Percentiles rank a stretch among this genome's conserved stretches.
Conservation (phyloP, 2,888 invertebrate species). For the Alviniconcha strummeri region DNA sequence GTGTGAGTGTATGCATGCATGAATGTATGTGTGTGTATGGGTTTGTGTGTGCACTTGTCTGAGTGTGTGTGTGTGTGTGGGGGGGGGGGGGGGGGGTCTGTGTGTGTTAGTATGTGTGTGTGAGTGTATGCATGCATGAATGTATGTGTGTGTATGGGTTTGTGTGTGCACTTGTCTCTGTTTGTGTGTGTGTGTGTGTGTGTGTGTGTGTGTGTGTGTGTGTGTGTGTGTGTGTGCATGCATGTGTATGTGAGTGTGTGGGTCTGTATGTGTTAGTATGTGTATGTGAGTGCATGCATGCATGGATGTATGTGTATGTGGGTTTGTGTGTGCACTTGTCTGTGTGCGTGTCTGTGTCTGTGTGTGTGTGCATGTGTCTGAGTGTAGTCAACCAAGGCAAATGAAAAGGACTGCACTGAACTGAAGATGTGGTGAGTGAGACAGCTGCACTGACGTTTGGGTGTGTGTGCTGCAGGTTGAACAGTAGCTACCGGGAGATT, state of each 20-base stretch:
- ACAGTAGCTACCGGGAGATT: slow-evolving; percentile 39
- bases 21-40: too few species aligned
- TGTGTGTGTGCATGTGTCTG: too few species aligned
- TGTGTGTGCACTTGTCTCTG: not conserved
- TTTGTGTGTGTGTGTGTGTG: not conserved
- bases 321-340: too few species aligned
- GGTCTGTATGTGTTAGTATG: too few species aligned
- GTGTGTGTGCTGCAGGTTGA: slow-evolving; percentile 28
- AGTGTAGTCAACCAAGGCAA: not conserved
- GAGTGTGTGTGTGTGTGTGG: slow-evolving; percentile 9
- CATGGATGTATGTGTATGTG: too few species aligned
- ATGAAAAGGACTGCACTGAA: not conserved
- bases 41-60: too few species aligned
- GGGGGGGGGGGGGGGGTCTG: too few species aligned
- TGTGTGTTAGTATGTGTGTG: not conserved
- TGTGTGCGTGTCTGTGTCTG: too few species aligned
- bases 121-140: not conserved
- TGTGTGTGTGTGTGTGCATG: not conserved
- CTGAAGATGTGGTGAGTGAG: too few species aligned
- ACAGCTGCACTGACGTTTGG: too few species aligned
- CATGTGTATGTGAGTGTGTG: not conserved
- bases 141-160: not conserved
- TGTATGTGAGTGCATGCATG: too few species aligned
- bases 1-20: too few species aligned
- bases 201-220: not conserved